Conservation (phyloP, 2,113 vertebrate genomes). For the Piprites chloris region DNA sequence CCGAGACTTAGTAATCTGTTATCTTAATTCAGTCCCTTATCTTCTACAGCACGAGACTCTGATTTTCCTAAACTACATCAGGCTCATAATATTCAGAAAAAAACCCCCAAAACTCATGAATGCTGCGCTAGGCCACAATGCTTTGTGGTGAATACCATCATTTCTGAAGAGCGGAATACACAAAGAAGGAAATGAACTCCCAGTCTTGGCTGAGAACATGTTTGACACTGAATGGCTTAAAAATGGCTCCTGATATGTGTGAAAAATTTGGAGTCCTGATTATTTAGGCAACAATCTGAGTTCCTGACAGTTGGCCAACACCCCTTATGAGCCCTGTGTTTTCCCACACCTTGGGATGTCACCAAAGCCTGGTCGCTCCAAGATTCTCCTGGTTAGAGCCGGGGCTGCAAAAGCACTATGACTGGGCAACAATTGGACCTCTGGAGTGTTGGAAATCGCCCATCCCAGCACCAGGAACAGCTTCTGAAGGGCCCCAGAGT, state of each 20-base stretch:
- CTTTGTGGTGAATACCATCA: background rate
- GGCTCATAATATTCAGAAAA: background rate
- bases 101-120: background rate
- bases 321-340: background rate
- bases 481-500: background rate
- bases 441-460: background rate
- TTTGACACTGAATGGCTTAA: background rate
- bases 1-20: background rate
- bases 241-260: background rate
- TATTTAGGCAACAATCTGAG: background rate
- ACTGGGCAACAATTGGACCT: background rate
- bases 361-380: background rate
- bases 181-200: background rate
- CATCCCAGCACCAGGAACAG: accelerated
- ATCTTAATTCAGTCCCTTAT: background rate
- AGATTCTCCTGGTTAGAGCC: background rate
- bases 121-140: background rate
- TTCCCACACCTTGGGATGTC: accelerated
- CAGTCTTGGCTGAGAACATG: background rate
- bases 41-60: background rate
- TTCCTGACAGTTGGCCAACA: background rate
- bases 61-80: background rate
- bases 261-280: background rate
- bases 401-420: background rate
- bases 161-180: background rate